Evolutionary conservation across 92 coral and sea anemone species (phyloP), one percentile per base, ranked within the genome.

Genomic region (Palythoa grandis): DNA sequence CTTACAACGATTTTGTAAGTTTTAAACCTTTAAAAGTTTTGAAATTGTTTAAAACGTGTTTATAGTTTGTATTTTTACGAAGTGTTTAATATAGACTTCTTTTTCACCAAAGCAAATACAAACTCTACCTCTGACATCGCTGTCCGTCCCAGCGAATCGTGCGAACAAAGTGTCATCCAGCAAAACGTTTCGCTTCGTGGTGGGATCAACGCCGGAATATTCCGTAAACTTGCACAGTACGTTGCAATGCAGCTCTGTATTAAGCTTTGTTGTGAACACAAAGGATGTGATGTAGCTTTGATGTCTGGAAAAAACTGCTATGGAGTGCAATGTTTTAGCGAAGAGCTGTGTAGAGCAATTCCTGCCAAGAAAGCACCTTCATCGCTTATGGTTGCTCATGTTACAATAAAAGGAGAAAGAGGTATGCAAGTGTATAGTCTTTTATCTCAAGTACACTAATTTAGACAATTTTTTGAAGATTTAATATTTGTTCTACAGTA

Each of bases 191-290:
- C 99, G 10, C 91, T 96, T 50, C 92, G 93, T 24, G 99, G 99
- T 1, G 99, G 99, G 43, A 96, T 96, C 75, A 94, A 95, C 90
- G 99, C 99, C 8, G 99, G 99, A 17, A 87, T 92, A 38, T 96
- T 96, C 86, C 96, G 94, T 72, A 96, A 96, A 73, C 92, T 96
- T 22, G 99, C 99, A 0, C 98, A 96, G 83, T 96, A 83, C 66
- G 99, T 96, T 3, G 99, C 99, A n/a, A 96, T 96, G 99, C 98
- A 95, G 74, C 91, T 96, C 72, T 96, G 99, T 82, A 92, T 96
- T 39, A 95, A 95, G 58, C 89, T 96, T 76, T 96, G 99, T 58
- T 96, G 99, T 82, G 95, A 95, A n/a, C 95, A 96, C 87, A 95
- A 96, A 73, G 96, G 96, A 25, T 96, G 99, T 67, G 99, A 96